A percentile compares a stretch with the other conserved stretches of the same genome.
phyloP scores from a whole-genome alignment of 2,888 invertebrate species.

The Amphiduros pacificus region DNA sequence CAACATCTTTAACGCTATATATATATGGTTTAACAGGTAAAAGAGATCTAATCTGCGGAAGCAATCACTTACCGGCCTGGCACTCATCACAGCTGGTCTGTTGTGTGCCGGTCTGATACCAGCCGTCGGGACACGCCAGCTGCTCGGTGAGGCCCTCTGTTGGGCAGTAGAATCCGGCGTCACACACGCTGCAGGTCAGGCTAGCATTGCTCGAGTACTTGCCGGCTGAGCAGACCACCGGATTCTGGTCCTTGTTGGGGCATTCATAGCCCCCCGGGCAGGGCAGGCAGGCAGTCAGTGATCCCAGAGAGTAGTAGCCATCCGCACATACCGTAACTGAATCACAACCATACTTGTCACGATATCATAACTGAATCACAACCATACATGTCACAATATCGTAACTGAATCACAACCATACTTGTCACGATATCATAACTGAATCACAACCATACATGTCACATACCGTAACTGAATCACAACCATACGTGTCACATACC shows the following conservation, averaged over 20 bases:
- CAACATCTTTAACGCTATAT: too few species aligned
- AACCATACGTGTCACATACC: too few species aligned
- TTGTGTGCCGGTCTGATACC: constrained; percentile 36
- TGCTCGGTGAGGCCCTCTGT: constrained; percentile 31
- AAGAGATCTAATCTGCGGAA: too few species aligned
- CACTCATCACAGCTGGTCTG: constrained; percentile 38
- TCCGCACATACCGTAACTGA: constrained; percentile 38
- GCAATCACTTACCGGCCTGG: constrained; percentile 36
- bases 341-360: too few species aligned
- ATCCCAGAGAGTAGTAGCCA: constrained; percentile 49
- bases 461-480: too few species aligned
- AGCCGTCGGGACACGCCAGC: constrained; percentile 38
- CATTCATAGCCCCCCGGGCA: constrained; percentile 37
- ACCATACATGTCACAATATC: not conserved
- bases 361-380: too few species aligned
- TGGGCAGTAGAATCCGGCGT: constrained; percentile 44
- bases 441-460: too few species aligned
- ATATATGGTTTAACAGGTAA: too few species aligned
- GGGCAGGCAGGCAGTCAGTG: constrained; percentile 30
- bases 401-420: constrained; percentile 30
- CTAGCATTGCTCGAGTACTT: constrained; percentile 38
- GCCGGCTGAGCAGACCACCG: constrained; percentile 33
- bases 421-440: too few species aligned
- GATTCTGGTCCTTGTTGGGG: constrained; percentile 18
- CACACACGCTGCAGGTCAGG: constrained; percentile 37